Evolutionary conservation across 35 echinoderm and acorn worm species (phyloP).

Genomic region (Stichopus chloronotus): DNA sequence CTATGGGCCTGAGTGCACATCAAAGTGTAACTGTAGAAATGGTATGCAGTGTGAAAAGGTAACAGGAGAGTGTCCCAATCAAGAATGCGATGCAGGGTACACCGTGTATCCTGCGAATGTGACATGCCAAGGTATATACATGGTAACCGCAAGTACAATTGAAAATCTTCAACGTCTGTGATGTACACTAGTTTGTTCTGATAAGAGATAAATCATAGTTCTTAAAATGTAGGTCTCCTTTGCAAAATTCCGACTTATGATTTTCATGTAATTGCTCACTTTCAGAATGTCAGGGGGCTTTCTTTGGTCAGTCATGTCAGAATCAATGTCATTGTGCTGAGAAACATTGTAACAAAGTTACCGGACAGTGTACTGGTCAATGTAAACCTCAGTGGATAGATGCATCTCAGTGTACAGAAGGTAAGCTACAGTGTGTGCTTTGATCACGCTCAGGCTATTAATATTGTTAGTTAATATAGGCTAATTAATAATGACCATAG

Average conservation of each 20-base stretch:
- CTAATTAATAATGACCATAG: neutral
- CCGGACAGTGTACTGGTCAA: neutral
- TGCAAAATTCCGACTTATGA: neutral
- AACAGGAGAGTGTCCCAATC: neutral
- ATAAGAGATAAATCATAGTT: neutral
- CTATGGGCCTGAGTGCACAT: neutral
- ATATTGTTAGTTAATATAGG: neutral
- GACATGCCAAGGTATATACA: neutral
- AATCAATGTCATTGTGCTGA: neutral
- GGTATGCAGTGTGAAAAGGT: neutral
- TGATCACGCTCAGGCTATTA: neutral
- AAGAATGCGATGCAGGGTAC: neutral
- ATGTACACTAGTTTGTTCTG: neutral
- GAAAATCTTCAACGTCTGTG: neutral
- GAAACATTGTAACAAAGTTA: neutral
- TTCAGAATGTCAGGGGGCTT: neutral
- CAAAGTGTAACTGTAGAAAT: neutral
- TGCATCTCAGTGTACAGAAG: neutral
- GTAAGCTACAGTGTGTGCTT: neutral
- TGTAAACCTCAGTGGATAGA: neutral
- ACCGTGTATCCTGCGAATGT: neutral
- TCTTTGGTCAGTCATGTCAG: constrained; percentile 7
- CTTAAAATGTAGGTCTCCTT: neutral
- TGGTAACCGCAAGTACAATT: neutral
- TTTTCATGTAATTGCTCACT: neutral